Evolutionary conservation across 2,888 invertebrate species (phyloP), one percentile per base, ranked within the genome.

Genomic region (Lacanobia wlatinum): DNA sequence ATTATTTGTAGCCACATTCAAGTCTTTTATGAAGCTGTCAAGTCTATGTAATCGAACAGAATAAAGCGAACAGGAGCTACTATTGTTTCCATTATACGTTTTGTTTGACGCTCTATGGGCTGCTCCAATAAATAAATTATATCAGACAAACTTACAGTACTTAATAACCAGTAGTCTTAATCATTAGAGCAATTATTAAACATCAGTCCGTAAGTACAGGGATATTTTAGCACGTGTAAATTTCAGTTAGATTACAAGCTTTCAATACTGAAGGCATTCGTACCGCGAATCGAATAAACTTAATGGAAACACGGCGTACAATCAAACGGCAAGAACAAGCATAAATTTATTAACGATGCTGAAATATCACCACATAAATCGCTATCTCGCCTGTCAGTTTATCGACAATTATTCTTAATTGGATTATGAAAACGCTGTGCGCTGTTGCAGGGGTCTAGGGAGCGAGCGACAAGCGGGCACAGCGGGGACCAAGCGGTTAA

Each of bases 361-460:
- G 93, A 96, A 96, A 96, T 96, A 96, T 96, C 95, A 93, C 94
- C 93, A 89, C 96, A 95, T 96, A 96, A 96, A 96, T 96, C 94
- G 94, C 92, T 92, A 95, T 94, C 92, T 91, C 86, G 91, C 90
- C 95, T 94, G 96, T 95, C 96, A 95, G 94, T 95, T 96, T 95
- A 95, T 94, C 95, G 96, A 95, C 95, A 94, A 96, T 96, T 96
- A 96, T 94, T 95, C 95, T 94, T 96, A 96, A 96, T 96, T 96
- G 96, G 96, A 96, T 96, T 96, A 96, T 94, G 95, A 95, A 95
- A 95, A 94, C 94, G 92, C 91, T 92, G 89, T 87, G 86, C 89
- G 88, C 87, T 91, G 90, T 90, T 87, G 89, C 79, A 84, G 40
- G 65, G 77, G 82, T 77, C 74, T 80, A 78, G 75, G 88, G 82